phyloP scores from a whole-genome alignment of 2,113 vertebrate genomes.

The Pycnonotus jocosus region DNA sequence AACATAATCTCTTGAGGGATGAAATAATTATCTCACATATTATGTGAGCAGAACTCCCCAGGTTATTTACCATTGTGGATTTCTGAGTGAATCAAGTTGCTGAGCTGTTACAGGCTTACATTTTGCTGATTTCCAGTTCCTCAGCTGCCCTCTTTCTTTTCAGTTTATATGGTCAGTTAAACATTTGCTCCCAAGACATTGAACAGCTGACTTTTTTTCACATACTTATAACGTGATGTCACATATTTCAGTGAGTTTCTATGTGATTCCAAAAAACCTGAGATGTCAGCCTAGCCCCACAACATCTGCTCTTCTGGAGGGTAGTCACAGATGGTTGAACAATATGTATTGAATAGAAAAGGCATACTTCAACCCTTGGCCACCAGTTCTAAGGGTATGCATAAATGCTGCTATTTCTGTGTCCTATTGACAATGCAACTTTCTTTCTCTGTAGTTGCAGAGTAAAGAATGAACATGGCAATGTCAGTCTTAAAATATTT shows the following conservation, averaged over 20 bases:
- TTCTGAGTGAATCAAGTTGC: background rate
- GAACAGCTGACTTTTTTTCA: background rate
- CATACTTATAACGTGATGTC: conserved; percentile 2
- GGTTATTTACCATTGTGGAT: background rate
- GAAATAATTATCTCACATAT: background rate
- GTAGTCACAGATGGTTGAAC: background rate
- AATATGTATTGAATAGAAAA: background rate
- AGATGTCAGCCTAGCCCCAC: background rate
- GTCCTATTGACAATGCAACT: background rate
- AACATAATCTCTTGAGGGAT: background rate
- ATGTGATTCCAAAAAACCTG: background rate
- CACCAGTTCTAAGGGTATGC: background rate
- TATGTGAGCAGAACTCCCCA: background rate
- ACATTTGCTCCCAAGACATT: background rate
- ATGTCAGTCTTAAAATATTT: background rate
- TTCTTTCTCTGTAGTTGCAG: background rate
- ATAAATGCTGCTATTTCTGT: background rate
- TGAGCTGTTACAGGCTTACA: background rate
- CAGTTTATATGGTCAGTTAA: background rate
- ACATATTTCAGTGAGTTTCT: background rate
- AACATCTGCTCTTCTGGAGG: background rate
- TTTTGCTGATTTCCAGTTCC: background rate
- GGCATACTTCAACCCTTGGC: background rate
- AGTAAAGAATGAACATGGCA: background rate
- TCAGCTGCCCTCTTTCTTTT: background rate